phyloP scores from a whole-genome alignment of 2,113 vertebrate species.

The Catharus fuscescens region DNA sequence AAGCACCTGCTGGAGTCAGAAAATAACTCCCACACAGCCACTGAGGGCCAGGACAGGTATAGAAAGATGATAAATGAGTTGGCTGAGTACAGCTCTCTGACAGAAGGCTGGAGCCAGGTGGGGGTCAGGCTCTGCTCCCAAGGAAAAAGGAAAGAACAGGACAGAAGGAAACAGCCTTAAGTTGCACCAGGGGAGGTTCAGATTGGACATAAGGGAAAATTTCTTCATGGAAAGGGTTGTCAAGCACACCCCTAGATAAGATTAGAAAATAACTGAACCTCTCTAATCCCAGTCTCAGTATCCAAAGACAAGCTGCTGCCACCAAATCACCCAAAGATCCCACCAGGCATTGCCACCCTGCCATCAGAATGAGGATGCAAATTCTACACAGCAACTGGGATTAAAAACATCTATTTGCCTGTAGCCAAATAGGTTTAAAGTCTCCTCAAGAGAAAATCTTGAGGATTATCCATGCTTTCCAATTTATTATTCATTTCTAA shows the following conservation, averaged over 20 bases:
- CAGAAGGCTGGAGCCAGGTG: not conserved
- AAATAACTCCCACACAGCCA: not conserved
- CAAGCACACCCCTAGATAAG: not conserved
- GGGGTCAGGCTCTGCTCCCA: not conserved
- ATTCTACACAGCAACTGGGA: not conserved
- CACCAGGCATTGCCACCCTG: not conserved
- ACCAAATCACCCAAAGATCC: not conserved
- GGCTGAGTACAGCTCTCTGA: not conserved
- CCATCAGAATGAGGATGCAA: not conserved
- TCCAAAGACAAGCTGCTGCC: not conserved
- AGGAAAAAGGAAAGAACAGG: not conserved
- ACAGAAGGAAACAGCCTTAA: fast-evolving
- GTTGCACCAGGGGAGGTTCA: not conserved
- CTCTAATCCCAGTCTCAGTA: not conserved
- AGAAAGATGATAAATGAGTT: not conserved
- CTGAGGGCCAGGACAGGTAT: not conserved
- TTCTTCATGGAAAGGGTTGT: not conserved
- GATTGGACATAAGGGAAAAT: not conserved
- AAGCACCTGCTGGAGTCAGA: not conserved
- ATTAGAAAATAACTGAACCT: not conserved
- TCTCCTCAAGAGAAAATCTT: slow-evolving; percentile 27
- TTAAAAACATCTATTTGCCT: slow-evolving; percentile 2
- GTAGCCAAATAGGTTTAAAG: slow-evolving; percentile 14
- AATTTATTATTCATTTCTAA: slow-evolving; percentile 26
- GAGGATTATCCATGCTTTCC: slow-evolving; percentile 39